Percentiles rank a stretch among this genome's conserved stretches.
Evolutionary conservation across 2,113 vertebrate genomes (phyloP).

Genomic region (Gymnobelideus leadbeateri): DNA sequence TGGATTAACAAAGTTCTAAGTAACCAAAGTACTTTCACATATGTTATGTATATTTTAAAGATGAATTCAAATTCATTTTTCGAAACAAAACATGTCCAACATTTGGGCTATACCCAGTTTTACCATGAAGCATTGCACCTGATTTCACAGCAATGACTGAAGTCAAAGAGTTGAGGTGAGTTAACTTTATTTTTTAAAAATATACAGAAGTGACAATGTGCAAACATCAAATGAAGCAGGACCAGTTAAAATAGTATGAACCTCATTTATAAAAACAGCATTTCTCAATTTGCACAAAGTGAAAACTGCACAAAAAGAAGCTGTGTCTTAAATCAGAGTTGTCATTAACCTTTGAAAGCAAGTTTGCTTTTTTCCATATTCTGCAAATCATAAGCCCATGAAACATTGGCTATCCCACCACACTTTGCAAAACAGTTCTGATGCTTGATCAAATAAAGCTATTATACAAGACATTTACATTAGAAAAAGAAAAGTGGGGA

Average conservation of each 20-base stretch:
- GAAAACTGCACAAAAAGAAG: slow-evolving; percentile 85
- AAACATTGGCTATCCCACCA: slow-evolving; percentile 72
- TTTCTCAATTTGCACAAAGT: slow-evolving; percentile 79
- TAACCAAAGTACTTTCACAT: background rate
- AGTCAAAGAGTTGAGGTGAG: background rate
- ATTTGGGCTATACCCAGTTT: background rate
- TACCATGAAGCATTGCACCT: background rate
- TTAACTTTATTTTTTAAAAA: slow-evolving; percentile 21
- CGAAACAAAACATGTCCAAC: background rate
- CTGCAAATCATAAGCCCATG: slow-evolving; percentile 73
- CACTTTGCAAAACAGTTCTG: slow-evolving; percentile 86
- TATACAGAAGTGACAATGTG: background rate
- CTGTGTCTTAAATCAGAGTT: slow-evolving; percentile 82
- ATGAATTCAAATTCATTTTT: background rate
- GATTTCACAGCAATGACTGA: background rate
- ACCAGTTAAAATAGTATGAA: slow-evolving; percentile 61
- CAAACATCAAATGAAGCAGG: background rate
- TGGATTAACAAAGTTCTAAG: no score
- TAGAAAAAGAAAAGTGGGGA: slow-evolving; percentile 85
- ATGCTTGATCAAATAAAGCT: slow-evolving; percentile 83
- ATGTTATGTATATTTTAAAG: background rate
- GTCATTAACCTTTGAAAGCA: slow-evolving; percentile 78
- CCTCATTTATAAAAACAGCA: slow-evolving; percentile 76
- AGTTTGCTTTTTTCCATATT: slow-evolving; percentile 60
- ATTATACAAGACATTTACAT: slow-evolving; percentile 89